A percentile compares a stretch with the other conserved stretches of the same genome.
Evolutionary conservation across 2,888 invertebrate species (phyloP).

Genomic region (Adineta ricciae): DNA sequence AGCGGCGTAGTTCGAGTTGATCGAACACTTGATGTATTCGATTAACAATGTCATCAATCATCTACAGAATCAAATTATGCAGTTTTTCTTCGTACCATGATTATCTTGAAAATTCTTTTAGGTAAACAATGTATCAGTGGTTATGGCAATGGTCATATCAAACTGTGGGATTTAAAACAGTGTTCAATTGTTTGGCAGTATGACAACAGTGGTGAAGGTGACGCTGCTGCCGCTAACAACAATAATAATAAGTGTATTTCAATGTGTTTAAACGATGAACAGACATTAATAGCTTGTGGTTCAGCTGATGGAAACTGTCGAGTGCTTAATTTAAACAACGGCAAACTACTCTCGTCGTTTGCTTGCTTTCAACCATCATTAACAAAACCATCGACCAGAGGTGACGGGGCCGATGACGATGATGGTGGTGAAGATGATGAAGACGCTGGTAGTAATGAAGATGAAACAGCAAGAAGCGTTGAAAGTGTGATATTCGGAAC

Average conservation of each 20-base stretch:
- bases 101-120: too few relatives aligned
- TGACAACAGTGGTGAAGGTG: not conserved
- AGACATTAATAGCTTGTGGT: not conserved
- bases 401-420: not conserved
- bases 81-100: too few relatives aligned
- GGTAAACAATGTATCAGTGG: constrained; percentile 1
- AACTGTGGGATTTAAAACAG: not conserved
- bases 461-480: not conserved
- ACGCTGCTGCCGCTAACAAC: not conserved
- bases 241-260: not conserved
- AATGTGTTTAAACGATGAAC: constrained; percentile 13
- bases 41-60: too few relatives aligned
- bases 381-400: not conserved
- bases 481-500: not conserved
- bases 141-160: constrained; percentile 5
- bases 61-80: too few relatives aligned
- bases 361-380: not conserved
- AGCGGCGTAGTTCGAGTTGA: too few relatives aligned
- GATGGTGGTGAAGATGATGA: not conserved
- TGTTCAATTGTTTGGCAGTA: not conserved
- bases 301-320: not conserved
- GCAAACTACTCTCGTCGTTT: not conserved
- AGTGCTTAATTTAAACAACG: not conserved
- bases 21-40: too few relatives aligned
- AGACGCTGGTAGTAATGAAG: not conserved